Conservation (phyloP, 2,113 vertebrate genomes). For the Oenanthe melanoleuca region DNA sequence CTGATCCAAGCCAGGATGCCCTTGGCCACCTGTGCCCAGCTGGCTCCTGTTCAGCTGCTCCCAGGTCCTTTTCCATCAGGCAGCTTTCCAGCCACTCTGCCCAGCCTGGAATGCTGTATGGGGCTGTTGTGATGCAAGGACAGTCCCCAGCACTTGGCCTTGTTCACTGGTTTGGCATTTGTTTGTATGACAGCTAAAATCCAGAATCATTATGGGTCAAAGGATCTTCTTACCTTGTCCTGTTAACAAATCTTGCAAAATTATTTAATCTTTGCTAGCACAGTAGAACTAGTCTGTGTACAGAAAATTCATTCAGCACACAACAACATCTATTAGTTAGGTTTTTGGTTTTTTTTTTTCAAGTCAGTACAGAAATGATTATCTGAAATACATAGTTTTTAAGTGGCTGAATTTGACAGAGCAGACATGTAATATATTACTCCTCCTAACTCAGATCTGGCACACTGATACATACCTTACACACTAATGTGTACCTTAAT, state of each 20-base stretch:
- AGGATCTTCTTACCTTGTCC: not conserved
- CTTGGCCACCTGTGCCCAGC: not conserved
- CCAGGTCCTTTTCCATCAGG: too few relatives aligned
- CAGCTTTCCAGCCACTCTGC: not conserved
- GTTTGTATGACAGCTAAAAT: not conserved
- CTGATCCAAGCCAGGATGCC: not conserved
- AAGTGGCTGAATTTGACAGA: not conserved
- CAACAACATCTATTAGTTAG: not conserved
- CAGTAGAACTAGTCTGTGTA: not conserved
- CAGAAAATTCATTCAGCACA: not conserved
- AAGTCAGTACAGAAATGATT: not conserved
- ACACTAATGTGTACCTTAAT: not conserved
- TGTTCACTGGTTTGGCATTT: not conserved
- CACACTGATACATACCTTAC: not conserved
- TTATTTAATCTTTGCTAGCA: not conserved
- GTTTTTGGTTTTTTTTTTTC: not conserved
- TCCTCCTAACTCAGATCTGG: not conserved
- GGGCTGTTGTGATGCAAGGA: too few relatives aligned
- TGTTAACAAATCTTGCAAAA: not conserved
- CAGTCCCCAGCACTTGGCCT: rapidly evolving
- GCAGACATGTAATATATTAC: not conserved
- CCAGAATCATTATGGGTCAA: not conserved
- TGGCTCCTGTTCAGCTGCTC: not conserved
- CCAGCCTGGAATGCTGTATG: not conserved
- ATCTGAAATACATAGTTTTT: not conserved